Conservation (phyloP, 2,797 vertebrate species). For the Sebastes wilsoni region DNA sequence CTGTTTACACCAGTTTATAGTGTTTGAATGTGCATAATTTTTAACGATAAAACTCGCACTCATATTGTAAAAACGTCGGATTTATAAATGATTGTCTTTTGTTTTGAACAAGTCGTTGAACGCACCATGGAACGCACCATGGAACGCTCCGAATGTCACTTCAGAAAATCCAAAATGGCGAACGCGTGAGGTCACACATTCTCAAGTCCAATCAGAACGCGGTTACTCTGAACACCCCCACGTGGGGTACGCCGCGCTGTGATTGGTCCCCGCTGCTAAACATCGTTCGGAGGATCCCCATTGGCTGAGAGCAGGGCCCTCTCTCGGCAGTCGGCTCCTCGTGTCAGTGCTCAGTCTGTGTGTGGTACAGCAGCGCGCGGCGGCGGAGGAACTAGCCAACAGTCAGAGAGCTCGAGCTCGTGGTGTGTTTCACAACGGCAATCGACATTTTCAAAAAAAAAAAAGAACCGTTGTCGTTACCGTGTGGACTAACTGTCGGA, state of each 20-base stretch:
- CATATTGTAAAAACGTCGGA: background rate
- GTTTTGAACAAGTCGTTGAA: constrained; percentile 83
- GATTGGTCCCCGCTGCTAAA: constrained; percentile 73
- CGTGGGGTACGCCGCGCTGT: constrained; percentile 79
- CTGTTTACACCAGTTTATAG: background rate
- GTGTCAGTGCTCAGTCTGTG: constrained; percentile 89
- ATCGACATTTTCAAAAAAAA: constrained; percentile 58
- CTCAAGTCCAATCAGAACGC: constrained; percentile 76
- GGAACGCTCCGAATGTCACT: constrained; percentile 70
- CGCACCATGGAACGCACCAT: constrained; percentile 46
- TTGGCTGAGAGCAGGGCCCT: constrained; percentile 81
- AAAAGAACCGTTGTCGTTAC: background rate
- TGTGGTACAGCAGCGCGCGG: constrained; percentile 83
- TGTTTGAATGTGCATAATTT: background rate
- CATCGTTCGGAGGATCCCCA: constrained; percentile 72
- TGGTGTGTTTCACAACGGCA: constrained; percentile 65
- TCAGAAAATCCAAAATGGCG: constrained; percentile 90
- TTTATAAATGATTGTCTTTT: constrained; percentile 75
- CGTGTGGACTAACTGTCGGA: too few species aligned
- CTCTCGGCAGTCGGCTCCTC: constrained; percentile 88
- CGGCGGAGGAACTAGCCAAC: constrained; percentile 75
- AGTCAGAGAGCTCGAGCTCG: constrained; percentile 31
- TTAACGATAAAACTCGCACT: background rate
- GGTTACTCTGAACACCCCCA: constrained; percentile 67
- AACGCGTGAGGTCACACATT: constrained; percentile 81